Evolutionary conservation across 2,797 vertebrate species (phyloP), one percentile per base, ranked within the genome.

Genomic region (Myotis findleyi): DNA sequence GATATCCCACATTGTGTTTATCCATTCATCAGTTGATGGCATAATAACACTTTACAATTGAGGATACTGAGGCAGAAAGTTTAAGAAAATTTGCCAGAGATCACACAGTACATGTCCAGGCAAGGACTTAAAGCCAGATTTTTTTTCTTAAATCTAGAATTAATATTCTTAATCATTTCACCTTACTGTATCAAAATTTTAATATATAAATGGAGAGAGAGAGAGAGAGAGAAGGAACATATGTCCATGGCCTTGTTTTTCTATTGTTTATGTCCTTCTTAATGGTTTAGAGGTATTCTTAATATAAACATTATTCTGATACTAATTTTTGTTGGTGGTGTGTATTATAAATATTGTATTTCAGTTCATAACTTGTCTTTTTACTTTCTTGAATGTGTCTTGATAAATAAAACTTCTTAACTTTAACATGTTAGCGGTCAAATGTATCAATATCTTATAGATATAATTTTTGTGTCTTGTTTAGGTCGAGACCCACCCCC

Each of bases 381-480:
- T 89, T 25, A 47, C 44, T 69, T 33, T 27, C n/a, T 86, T 86
- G 27, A 81, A 62, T 33, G 6, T 84, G 14, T 72, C 44, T 83
- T 64, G 89, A 83, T 53, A 2, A 87, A 71, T 73, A 87, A 87
- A 94, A 69, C 21, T 51, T 89, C 55, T 75, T 38, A n/a, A 82
- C 9, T 91, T 69, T 33, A 59, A n/a, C 17, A 62, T 62, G 27
- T 62, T 30, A 62, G 30, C 36, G 33, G 21, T 41, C 18, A 72
- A 64, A 79, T 84, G 12, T 77, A 33, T 87, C 44, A 72, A 11
- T 25, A 9, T 38, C 36, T 38, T 47, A 76, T 6, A 69, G 36
- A 21, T 66, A 30, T 3, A 57, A 53, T 23, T 44, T 79, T 55
- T 72, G 20, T 92, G 41, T 38, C 33, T 38, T 83, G 2, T 47